These are phyloP conservation scores for Hesperophylax magnus DNA, from an alignment of 1,140 invertebrate genomes.

Conservation along the genomic window DNA sequence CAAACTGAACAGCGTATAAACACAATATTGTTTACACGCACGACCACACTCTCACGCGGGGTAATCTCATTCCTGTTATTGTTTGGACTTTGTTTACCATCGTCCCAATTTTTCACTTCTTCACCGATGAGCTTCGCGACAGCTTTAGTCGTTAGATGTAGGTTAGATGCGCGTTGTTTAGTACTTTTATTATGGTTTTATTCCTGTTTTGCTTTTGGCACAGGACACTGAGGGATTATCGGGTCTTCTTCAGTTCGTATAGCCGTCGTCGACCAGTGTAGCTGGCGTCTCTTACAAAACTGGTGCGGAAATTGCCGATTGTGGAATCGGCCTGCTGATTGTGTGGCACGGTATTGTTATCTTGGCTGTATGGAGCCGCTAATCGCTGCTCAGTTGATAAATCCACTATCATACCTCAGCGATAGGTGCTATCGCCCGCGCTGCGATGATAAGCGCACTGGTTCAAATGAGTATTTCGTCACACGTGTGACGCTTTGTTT, in stretches of 20 bases:
- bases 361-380: conserved; percentile 27
- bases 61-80: too few species aligned
- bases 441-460: conserved; percentile 24
- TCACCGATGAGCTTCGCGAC: background rate
- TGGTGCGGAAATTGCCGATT: conserved; percentile 39
- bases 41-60: too few species aligned
- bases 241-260: background rate
- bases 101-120: background rate
- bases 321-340: conserved; percentile 19
- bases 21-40: too few species aligned
- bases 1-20: too few species aligned
- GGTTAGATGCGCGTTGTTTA: too few species aligned
- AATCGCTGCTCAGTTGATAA: conserved; percentile 36
- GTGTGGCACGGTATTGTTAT: conserved; percentile 37
- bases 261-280: conserved; percentile 8
- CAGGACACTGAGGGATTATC: background rate
- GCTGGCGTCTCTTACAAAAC: conserved; percentile 32
- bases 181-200: too few species aligned
- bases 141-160: background rate
- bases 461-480: conserved; percentile 23
- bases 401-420: conserved; percentile 38
- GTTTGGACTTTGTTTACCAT: too few species aligned
- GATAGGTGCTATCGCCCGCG: conserved; percentile 36
- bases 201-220: too few species aligned
- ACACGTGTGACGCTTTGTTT: conserved; percentile 19